phyloP scores from a whole-genome alignment of 2,888 invertebrate genomes.

The Timema cristinae region DNA sequence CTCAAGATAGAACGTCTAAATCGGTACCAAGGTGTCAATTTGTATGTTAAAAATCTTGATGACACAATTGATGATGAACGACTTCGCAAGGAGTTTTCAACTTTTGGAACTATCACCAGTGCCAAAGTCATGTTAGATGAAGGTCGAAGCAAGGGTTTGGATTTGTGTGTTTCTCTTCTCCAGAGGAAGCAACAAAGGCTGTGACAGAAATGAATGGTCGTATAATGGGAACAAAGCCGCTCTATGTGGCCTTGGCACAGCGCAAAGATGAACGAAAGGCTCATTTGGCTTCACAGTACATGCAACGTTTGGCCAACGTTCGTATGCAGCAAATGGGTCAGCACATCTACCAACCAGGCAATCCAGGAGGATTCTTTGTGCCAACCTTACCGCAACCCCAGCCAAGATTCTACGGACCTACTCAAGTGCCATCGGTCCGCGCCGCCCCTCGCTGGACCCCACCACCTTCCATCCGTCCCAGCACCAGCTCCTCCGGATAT shows the following conservation, averaged over 20 bases:
- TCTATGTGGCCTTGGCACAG: constrained; percentile 98
- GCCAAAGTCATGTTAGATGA: constrained; percentile 87
- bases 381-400: constrained; percentile 49
- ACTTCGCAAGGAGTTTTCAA: constrained; percentile 59
- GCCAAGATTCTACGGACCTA: constrained; percentile 87
- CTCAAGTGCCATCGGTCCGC: constrained; percentile 85
- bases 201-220: constrained; percentile 99
- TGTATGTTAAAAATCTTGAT: constrained; percentile 70
- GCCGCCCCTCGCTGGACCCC: constrained; percentile 84
- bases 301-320: constrained; percentile 94
- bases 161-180: constrained; percentile 96
- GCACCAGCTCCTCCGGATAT: constrained; percentile 44
- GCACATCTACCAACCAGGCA: constrained; percentile 37
- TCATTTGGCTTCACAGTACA: constrained; percentile 95
- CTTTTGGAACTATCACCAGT: constrained; percentile 65
- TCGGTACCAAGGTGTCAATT: constrained; percentile 60
- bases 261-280: constrained; percentile 99
- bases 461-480: constrained; percentile 51
- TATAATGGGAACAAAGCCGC: constrained; percentile 93
- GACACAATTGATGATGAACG: constrained; percentile 64
- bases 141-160: constrained; percentile 93
- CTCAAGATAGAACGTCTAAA: constrained; percentile 88
- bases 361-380: constrained; percentile 46
- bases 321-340: constrained; percentile 89
- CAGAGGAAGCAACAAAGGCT: constrained; percentile 98